phyloP scores from a whole-genome alignment of 2,888 invertebrate species.

The Hydrotaea diabolus region DNA sequence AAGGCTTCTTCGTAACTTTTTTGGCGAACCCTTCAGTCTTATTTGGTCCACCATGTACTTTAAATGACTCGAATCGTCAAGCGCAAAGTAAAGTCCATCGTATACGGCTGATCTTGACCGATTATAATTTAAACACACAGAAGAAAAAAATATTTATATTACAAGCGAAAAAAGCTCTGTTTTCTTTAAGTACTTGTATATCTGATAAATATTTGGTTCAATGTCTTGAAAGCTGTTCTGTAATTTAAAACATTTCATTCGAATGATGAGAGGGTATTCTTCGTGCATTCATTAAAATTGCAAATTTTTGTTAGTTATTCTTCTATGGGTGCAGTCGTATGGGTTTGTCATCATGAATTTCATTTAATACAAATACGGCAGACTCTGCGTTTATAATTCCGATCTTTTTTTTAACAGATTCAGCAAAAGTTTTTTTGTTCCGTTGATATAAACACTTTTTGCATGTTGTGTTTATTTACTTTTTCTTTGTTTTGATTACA shows the following conservation, averaged over 20 bases:
- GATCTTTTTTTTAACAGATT: not conserved
- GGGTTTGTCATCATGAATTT: conserved; percentile 16
- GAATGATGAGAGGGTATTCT: not conserved
- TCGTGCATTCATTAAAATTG: conserved; percentile 22
- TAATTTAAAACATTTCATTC: conserved; percentile 42
- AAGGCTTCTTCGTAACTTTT: too few relatives aligned
- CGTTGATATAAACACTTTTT: not conserved
- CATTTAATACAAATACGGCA: not conserved
- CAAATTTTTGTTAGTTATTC: conserved; percentile 9
- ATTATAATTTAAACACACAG: not conserved
- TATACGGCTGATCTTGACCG: not conserved
- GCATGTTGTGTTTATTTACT: conserved; percentile 16
- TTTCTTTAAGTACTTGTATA: not conserved
- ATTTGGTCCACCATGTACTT: too few relatives aligned
- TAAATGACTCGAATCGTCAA: too few relatives aligned
- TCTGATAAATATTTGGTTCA: conserved; percentile 32
- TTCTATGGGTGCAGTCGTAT: not conserved
- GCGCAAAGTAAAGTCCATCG: not conserved
- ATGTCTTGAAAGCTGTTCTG: conserved; percentile 40
- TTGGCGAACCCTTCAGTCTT: too few relatives aligned
- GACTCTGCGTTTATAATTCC: conserved; percentile 14
- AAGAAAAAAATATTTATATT: not conserved
- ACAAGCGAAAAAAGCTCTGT: not conserved
- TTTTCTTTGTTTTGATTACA: conserved; percentile 27
- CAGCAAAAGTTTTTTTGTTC: conserved; percentile 17